Base-by-base conservation (phyloP, 2,797 vertebrate genomes). In the Apodemus agrarius region DNA sequence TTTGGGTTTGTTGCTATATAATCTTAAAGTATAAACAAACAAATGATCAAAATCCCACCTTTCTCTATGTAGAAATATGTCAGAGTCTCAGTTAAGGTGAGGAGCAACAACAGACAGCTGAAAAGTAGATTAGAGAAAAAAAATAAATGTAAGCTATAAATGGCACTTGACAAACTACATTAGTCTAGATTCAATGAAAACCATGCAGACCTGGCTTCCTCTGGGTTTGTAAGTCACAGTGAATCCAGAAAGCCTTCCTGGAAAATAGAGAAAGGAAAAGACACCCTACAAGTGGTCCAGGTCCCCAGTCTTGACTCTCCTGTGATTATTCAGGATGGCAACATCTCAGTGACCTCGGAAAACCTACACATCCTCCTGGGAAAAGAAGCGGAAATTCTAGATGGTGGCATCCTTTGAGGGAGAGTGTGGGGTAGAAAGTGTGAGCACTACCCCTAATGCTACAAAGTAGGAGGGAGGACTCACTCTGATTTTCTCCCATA, bases 111-210 rank as follows among this genome's bases (percentile, higher is more conserved):
- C 72, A 49, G 54, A 17, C 79, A 85, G 95, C 89, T 91, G 85
- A 72, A 97, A 94, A 97, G 86, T 11, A 85, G 87, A 96, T 89
- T 49, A 94, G 86, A 97, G 92, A 14, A 69, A 96, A 96, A 65
- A 93, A 80, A 0, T 59, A 1, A 65, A 95, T 85, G 93, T 79
- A 78, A 92, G 82, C 88, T 91, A 16, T 93, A 96, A 96, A 88
- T 91, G 92, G 95, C 67, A 29, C 86, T 93, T 97, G 96, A 89
- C 96, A 97, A 97, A 96, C 90, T 96, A 43, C 79, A 86, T 92
- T 89, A 93, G 90, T 21, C 82, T 94, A 43, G n/a, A 85, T 95
- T 94, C 86, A 81, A 29, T 93, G 83, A 96, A 90, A 89, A 85
- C n/a, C 16, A 34, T 79, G 75, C 76, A 93, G 80, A 78, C 59